Evolutionary conservation across 2,113 vertebrate genomes (phyloP), one percentile per base, ranked within the genome.

Genomic region (Ornithorhynchus anatinus): DNA sequence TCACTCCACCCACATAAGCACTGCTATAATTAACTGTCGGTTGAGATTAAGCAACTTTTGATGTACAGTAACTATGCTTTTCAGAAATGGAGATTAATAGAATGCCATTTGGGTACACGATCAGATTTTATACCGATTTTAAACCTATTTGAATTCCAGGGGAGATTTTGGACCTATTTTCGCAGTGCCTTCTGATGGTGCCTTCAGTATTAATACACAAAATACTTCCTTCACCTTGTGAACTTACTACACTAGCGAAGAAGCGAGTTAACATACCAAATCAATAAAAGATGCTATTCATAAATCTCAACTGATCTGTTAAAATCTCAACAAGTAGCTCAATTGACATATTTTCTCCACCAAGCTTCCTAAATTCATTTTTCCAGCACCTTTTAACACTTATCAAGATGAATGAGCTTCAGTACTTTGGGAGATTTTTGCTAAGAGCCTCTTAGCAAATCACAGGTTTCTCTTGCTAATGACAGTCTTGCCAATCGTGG

Each of bases 11-110:
- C 60, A 64, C 22, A 17, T 80, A 72, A 82, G 47, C 35, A 60
- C 44, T 56, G 58, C 50, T 70, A 69, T 76, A 79, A 83, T 85
- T 69, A 81, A 77, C 72, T 81, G 77, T 72, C 66, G 75, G 69
- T 58, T 54, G 7, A 74, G 54, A 77, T 76, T 79, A 75, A 77
- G 45, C 42, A 65, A 62, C 72, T 79, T 79, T 60, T 79, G 52
- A 48, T 67, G 79, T 82, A 77, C 17, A 77, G 61, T 59, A 68
- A 53, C 54, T n/a, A 72, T 67, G 66, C 19, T 72, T 33, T 79
- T 84, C 69, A 79, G 73, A 76, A 13, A 31, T 53, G 56, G 63
- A 31, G 17, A 77, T 74, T 81, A 69, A 78, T 74, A 50, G 58
- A 35, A 52, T 71, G 51, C 56, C 60, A 72, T 61, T 72, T 85